Base-by-base conservation (phyloP, 2,888 invertebrate genomes). In the Trichacis sp. region DNA sequence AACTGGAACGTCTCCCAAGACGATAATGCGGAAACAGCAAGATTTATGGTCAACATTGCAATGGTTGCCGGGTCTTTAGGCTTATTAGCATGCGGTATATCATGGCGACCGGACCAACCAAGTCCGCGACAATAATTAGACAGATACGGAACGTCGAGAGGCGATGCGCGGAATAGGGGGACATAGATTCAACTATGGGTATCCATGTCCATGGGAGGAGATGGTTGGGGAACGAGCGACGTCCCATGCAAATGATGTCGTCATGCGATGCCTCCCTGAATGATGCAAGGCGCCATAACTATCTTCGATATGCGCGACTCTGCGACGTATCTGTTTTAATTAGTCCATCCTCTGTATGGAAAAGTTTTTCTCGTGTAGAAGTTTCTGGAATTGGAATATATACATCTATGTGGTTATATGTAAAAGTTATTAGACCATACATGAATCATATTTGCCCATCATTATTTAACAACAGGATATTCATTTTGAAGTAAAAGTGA, bases 81-180 rank as follows among this genome's bases (percentile, higher is more conserved):
- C 83, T 83, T 84, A 84, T 84, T 84, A 84, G 84, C 84, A 84
- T 84, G 84, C 82, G 81, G 82, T 84, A 83, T 83, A 84, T 84
- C 83, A 83, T 75, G 71, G 71, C 68, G 59, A 73, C 71, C 62
- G 77, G 76, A 77, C 73, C 75, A 67, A 53, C 65, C 68, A 73
- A 78, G 76, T 78, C 73, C 78, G 79, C 81, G 80, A 77, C 81
- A 84, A 84, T 84, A 84, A 84, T 84, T 84, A 83, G 83, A 83
- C 82, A 84, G 84, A 84, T 84, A 84, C 77, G 82, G 73, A 73
- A 77, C 79, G 76, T 77, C 77, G 78, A 76, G 73, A 53, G 42
- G 45, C 17, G 65, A 59, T 55, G 65, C 54, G 71, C 64, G 70
- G 63, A 33, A 33, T n/a, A 33, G 71, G 68, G 64, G 71, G 64